Base-by-base conservation (phyloP, 2,888 invertebrate genomes). In the Troglohyphantes excavatus region DNA sequence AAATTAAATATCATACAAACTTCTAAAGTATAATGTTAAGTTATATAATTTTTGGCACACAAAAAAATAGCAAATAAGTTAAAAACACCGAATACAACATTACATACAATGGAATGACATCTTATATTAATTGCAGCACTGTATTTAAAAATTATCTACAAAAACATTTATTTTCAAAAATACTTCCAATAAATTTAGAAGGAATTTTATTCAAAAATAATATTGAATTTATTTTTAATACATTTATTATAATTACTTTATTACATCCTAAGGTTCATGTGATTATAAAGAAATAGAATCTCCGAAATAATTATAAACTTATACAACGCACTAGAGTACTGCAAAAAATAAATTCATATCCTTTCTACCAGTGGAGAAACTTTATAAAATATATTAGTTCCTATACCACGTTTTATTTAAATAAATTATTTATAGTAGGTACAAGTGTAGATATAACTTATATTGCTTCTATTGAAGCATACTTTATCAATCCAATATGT, bases 61-160 rank as follows among this genome's bases (percentile, higher is more conserved):
- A 70, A 76, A 78, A 67, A 75, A 39, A 33, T 53, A 59, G 85
- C 78, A 86, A 76, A 70, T 86, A 86, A 86, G 19, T 78, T 70
- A 78, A 59, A 73, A 26, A 59, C 46, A 75, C 19, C 59, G 19
- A 70, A 72, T 33, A 59, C 11, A 19, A 46, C 63, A 33, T 33
- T 33, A 73, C 83, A 86, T 17, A 78, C 68, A 86, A 70, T 86
- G 76, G 78, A 86, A 86, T 86, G 85, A 76, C 29, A 78, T 70
- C 26, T 59, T 29, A 70, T 75, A 76, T 86, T 70, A 43, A 67
- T 75, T 84, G 73, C 29, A 73, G 65, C 46, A 76, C 67, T 65
- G 27, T 59, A 68, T 67, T 46, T 78, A 78, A 65, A 63, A 63
- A 65, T 63, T 26, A n/a, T 26, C 19, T 63, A 23, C 21, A 65